phyloP scores from a whole-genome alignment of 2,113 vertebrate species.

The Leptodactylus fuscus region DNA sequence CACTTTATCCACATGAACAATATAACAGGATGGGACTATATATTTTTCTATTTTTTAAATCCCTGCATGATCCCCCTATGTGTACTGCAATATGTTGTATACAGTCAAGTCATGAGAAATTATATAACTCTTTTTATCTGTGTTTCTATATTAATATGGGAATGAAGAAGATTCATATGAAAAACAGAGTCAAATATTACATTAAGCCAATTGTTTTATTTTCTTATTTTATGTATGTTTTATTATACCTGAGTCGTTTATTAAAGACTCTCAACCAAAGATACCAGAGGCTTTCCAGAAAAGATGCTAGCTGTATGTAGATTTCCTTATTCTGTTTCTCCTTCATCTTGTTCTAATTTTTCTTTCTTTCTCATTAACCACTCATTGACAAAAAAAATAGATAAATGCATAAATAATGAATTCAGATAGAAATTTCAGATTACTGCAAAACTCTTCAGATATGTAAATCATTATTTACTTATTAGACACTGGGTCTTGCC shows the following conservation, averaged over 20 bases:
- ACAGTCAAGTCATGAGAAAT: not conserved
- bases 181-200: not conserved
- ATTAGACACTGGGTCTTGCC: too few relatives aligned
- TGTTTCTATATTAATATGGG: not conserved
- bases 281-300: not conserved
- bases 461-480: too few relatives aligned
- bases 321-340: too few relatives aligned
- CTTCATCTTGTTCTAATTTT: too few relatives aligned
- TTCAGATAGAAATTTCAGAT: too few relatives aligned
- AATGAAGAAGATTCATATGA: not conserved
- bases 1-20: conserved; percentile 16
- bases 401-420: too few relatives aligned
- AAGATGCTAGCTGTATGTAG: too few relatives aligned
- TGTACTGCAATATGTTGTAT: not conserved
- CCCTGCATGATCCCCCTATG: not conserved
- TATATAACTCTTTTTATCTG: not conserved
- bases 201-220: not conserved
- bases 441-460: too few relatives aligned
- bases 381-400: too few relatives aligned
- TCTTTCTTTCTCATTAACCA: too few relatives aligned
- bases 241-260: not conserved
- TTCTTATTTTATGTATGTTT: not conserved
- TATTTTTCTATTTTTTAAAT: not conserved
- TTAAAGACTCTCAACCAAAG: not conserved
- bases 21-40: not conserved